phyloP scores from a whole-genome alignment of 2,113 vertebrate genomes.

The Geococcyx californianus region DNA sequence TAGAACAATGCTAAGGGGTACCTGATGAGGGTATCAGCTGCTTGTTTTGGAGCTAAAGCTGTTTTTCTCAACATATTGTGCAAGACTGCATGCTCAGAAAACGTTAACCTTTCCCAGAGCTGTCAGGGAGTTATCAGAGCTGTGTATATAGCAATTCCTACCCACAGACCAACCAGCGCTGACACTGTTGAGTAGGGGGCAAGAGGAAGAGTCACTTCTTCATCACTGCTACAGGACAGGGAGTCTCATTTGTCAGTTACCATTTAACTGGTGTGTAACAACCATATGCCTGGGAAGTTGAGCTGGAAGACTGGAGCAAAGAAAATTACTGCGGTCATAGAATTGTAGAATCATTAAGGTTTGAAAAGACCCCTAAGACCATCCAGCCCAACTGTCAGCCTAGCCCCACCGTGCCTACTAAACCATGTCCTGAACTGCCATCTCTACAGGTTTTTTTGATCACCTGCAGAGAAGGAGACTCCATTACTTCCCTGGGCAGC shows the following conservation, averaged over 20 bases:
- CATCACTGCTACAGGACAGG: background rate
- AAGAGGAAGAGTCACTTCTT: background rate
- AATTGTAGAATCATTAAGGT: no score
- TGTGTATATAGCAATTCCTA: background rate
- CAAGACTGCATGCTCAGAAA: background rate
- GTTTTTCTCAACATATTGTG: background rate
- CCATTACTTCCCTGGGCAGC: no score
- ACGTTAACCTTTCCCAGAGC: background rate
- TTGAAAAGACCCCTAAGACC: no score
- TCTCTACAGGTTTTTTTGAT: no score
- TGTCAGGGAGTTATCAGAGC: background rate
- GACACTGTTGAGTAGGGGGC: background rate
- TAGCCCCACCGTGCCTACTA: no score
- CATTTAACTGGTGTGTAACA: no score
- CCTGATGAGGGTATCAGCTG: background rate
- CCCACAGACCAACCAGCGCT: background rate
- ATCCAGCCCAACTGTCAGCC: no score
- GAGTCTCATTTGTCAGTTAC: background rate
- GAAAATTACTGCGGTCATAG: background rate
- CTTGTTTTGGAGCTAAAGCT: conserved; percentile 4
- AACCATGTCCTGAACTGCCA: no score
- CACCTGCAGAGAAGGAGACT: no score
- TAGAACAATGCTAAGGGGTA: background rate
- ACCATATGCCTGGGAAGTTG: background rate
- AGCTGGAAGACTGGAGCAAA: background rate